Conservation (phyloP, 2,113 vertebrate genomes). For the Triplophysa siluroides region DNA sequence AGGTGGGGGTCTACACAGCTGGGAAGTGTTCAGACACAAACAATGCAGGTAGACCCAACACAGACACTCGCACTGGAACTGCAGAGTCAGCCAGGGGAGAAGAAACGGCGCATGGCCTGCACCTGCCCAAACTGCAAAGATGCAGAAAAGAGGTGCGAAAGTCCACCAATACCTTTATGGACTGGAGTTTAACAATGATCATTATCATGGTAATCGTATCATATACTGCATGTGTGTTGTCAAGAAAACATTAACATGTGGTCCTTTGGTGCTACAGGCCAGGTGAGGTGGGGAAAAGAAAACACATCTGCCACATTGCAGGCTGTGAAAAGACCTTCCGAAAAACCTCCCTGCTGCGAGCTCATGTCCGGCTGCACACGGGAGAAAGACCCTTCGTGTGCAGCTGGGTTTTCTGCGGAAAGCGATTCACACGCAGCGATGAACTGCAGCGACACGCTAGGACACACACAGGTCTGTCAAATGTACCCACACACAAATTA, state of each 20-base stretch:
- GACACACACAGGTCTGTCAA: slow-evolving; percentile 87
- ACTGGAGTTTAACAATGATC: too few relatives aligned
- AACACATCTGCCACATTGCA: slow-evolving; percentile 93
- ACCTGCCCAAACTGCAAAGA: slow-evolving; percentile 99
- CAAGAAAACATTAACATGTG: neutral
- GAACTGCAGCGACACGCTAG: slow-evolving; percentile 93
- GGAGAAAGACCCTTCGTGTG: slow-evolving; percentile 94
- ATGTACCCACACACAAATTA: too few relatives aligned
- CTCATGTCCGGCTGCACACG: slow-evolving; percentile 93
- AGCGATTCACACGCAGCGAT: slow-evolving; percentile 93
- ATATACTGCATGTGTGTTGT: neutral
- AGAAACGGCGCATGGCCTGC: slow-evolving; percentile 93
- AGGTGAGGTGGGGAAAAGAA: slow-evolving; percentile 91
- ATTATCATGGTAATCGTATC: neutral
- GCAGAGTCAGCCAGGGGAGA: slow-evolving; percentile 83
- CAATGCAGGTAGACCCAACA: slow-evolving; percentile 91
- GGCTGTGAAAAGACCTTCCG: slow-evolving; percentile 95
- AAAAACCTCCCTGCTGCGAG: slow-evolving; percentile 91
- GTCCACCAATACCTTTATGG: too few relatives aligned
- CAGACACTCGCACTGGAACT: slow-evolving; percentile 86
- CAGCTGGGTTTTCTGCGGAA: slow-evolving; percentile 96
- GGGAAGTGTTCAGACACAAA: slow-evolving; percentile 80
- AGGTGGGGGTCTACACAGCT: slow-evolving; percentile 91
- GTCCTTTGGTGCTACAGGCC: slow-evolving; percentile 70
- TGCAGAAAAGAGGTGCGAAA: slow-evolving; percentile 85